Conservation (phyloP, 2,113 vertebrate genomes). For the Puma concolor region DNA sequence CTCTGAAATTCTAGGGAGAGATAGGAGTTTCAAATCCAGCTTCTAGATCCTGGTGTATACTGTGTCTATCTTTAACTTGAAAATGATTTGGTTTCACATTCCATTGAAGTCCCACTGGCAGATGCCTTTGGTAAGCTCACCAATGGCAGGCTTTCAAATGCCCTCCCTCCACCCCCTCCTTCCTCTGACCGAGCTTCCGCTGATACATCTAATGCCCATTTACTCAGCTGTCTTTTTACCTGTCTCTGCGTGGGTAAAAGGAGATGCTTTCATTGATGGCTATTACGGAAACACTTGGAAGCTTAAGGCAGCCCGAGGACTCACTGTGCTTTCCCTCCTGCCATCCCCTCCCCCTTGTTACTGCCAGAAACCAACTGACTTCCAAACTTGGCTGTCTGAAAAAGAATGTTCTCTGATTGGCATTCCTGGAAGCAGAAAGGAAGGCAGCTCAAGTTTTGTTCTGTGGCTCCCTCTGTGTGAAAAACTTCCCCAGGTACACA, state of each 20-base stretch:
- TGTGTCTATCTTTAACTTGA: conserved; percentile 98
- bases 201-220: conserved; percentile 67
- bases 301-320: conserved; percentile 56
- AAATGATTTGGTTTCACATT: conserved; percentile 96
- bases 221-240: conserved; percentile 83
- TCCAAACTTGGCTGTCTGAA: conserved; percentile 83
- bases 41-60: conserved; percentile 86
- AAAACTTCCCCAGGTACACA: conserved; percentile 47
- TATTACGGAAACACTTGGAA: conserved; percentile 67
- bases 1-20: conserved; percentile 77
- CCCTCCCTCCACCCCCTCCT: conserved; percentile 80
- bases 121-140: conserved; percentile 88
- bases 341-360: conserved; percentile 51
- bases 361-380: conserved; percentile 80
- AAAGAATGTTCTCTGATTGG: conserved; percentile 83
- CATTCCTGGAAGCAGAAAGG: conserved; percentile 77
- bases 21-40: conserved; percentile 89
- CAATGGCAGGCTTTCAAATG: conserved; percentile 87
- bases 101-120: conserved; percentile 92
- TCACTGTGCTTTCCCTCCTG: not conserved
- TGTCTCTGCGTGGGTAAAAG: conserved; percentile 79
- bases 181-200: conserved; percentile 66
- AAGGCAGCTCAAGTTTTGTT: conserved; percentile 73
- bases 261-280: conserved; percentile 77
- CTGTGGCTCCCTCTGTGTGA: conserved; percentile 25